Base-by-base conservation (phyloP, 1,140 invertebrate species). In the Hirudo medicinalis region DNA sequence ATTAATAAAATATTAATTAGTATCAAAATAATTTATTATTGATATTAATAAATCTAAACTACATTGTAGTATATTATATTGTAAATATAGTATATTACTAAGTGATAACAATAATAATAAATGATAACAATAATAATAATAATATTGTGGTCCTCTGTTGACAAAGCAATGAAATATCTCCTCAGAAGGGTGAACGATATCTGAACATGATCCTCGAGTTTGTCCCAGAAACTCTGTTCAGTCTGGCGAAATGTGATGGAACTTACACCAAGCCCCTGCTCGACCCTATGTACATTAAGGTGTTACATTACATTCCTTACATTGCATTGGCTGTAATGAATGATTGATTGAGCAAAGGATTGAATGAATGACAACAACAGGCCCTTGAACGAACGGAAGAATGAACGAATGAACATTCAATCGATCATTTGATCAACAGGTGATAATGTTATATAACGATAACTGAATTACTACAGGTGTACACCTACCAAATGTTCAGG, bases 401-500 rank as follows among this genome's bases (percentile, higher is more conserved):
- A 3, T 36, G 2, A 36, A 36, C 32, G 6, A n/a, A n/a, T n/a
- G 32, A 36, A 2, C 32, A 36, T 3, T 36, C 6, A 36, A 36
- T 3, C 32, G 6, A 36, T 6, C 32, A 36, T 36, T 36, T 6
- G 6, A 36, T 36, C 32, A 36, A 36, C 32, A 36, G 6, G 2
- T 36, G 32, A 36, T 36, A 36, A 36, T 36, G 2, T 36, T 36
- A 36, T 5, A 66, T 40, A 69, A 27, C 25, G 15, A 54, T 4
- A 25, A 22, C 57, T 13, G 1, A 22, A 63, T 20, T 6, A 25
- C 22, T 72, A 32, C 43, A 74, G 74, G 72, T 75, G 19, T 75
- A 75, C 43, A 75, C 69, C 8, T 75, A 75, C 55, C 75, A 75
- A 54, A 40, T 75, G 22, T 69, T 75, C 36, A 72, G 73, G 54